A percentile compares a stretch with the other conserved stretches of the same genome.
phyloP scores from a whole-genome alignment of 2,888 invertebrate species.

The Mylabris sibirica region DNA sequence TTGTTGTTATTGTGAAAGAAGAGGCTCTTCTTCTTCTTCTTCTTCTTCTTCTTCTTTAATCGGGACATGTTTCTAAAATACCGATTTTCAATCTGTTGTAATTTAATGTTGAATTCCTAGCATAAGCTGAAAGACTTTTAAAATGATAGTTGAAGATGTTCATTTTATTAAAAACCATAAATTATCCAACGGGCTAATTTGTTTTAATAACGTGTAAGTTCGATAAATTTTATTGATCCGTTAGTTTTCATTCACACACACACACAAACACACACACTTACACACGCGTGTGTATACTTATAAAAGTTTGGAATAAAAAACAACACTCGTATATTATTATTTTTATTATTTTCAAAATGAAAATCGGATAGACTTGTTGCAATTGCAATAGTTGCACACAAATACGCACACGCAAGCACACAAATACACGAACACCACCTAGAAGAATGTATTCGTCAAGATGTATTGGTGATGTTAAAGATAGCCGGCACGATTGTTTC shows the following conservation, averaged over 20 bases:
- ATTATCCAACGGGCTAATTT: slow-evolving; percentile 29
- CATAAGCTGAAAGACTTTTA: slow-evolving; percentile 26
- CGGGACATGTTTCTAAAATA: slow-evolving; percentile 31
- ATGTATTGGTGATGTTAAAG: neutral
- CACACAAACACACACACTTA: no score
- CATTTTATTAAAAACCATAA: slow-evolving; percentile 34
- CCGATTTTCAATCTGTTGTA: slow-evolving; percentile 30
- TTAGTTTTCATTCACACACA: slow-evolving; percentile 19
- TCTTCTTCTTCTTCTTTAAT: slow-evolving; percentile 16
- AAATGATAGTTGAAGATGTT: slow-evolving; percentile 18
- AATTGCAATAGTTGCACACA: neutral
- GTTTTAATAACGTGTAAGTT: slow-evolving; percentile 34
- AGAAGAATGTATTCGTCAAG: neutral
- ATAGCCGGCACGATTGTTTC: slow-evolving; percentile 18
- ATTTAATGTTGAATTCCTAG: slow-evolving; percentile 30
- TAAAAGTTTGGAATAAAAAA: no score
- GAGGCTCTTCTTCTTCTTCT: slow-evolving; percentile 17
- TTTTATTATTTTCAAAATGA: neutral
- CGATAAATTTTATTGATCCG: slow-evolving; percentile 34
- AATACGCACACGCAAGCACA: neutral
- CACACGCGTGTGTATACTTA: no score
- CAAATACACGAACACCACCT: neutral
- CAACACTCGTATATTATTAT: neutral
- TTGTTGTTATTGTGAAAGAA: slow-evolving; percentile 23
- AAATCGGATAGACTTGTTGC: slow-evolving; percentile 6